Evolutionary conservation across 2,888 invertebrate species (phyloP).

Genomic region (Lasioglossum oenotherae): DNA sequence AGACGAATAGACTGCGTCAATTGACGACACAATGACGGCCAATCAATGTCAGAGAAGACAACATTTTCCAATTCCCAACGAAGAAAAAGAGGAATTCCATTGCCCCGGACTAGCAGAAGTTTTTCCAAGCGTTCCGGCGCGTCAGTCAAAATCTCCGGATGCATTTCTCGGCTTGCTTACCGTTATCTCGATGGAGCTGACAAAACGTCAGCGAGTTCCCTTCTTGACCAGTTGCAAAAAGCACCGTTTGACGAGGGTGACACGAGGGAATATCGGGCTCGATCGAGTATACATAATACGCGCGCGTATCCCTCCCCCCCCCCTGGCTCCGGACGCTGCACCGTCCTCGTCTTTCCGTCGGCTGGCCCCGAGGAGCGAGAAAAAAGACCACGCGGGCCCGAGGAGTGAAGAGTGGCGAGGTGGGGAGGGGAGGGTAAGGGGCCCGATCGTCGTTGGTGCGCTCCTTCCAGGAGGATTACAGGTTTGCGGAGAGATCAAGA

Average conservation of each 20-base stretch:
- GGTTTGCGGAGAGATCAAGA: conserved; percentile 84
- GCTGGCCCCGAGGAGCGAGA: conserved; percentile 27
- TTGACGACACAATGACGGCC: too few species aligned
- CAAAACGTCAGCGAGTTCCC: conserved; percentile 71
- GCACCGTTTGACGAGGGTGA: conserved; percentile 65
- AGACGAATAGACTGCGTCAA: too few species aligned
- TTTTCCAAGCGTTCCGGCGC: conserved; percentile 32
- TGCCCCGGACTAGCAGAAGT: conserved; percentile 5
- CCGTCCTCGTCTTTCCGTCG: conserved; percentile 22
- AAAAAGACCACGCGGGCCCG: neutral
- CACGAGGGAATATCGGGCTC: conserved; percentile 59
- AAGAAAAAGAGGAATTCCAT: neutral
- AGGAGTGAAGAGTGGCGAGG: conserved; percentile 22
- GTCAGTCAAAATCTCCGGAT: conserved; percentile 34
- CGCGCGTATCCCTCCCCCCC: conserved; percentile 27
- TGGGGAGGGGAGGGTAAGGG: conserved; percentile 9
- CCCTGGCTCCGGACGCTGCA: conserved; percentile 37
- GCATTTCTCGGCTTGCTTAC: conserved; percentile 53
- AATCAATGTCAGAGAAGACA: neutral
- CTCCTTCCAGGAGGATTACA: conserved; percentile 81
- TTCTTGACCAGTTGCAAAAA: conserved; percentile 63
- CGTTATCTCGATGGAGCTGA: conserved; percentile 68
- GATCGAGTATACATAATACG: conserved; percentile 66
- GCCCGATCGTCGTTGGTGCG: conserved; percentile 62
- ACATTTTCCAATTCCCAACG: neutral